Conservation (phyloP, 1,140 invertebrate species). For the Chymomyza costata region DNA sequence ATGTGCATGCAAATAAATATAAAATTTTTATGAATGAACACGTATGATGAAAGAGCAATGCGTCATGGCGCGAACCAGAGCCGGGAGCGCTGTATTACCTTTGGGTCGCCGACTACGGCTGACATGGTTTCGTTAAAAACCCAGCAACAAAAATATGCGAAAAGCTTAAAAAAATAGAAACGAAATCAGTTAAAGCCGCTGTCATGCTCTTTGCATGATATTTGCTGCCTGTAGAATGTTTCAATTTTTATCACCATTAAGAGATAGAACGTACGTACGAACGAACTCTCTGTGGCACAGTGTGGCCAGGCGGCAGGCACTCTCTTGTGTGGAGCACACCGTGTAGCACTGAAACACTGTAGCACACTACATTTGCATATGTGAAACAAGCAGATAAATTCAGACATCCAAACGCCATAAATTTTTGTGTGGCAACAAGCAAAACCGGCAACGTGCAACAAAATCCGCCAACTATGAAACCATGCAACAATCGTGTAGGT, state of each 20-base stretch:
- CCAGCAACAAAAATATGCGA: constrained; percentile 3
- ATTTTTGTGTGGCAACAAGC: constrained; percentile 44
- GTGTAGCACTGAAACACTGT: no score
- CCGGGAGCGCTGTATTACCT: constrained; percentile 9
- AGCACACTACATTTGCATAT: constrained; percentile 62
- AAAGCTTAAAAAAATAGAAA: constrained; percentile 13
- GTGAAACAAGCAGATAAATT: constrained; percentile 73
- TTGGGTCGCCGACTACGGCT: constrained; percentile 14
- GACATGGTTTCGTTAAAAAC: constrained; percentile 65
- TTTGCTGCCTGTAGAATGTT: constrained; percentile 52
- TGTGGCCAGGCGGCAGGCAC: no score
- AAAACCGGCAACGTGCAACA: not conserved
- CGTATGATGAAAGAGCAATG: constrained; percentile 64
- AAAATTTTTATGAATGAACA: constrained; percentile 72
- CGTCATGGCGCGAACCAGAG: constrained; percentile 16
- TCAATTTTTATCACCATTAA: constrained; percentile 69
- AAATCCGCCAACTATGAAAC: no score
- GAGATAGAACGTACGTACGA: constrained; percentile 38
- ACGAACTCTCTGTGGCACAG: no score
- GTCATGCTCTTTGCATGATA: constrained; percentile 10
- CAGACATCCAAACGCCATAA: constrained; percentile 70
- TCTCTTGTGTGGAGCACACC: no score
- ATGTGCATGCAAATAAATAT: constrained; percentile 67
- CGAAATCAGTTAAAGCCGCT: constrained; percentile 63
- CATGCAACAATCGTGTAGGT: no score